Conservation (phyloP, 2,888 invertebrate species). For the Drosophila silvestris region DNA sequence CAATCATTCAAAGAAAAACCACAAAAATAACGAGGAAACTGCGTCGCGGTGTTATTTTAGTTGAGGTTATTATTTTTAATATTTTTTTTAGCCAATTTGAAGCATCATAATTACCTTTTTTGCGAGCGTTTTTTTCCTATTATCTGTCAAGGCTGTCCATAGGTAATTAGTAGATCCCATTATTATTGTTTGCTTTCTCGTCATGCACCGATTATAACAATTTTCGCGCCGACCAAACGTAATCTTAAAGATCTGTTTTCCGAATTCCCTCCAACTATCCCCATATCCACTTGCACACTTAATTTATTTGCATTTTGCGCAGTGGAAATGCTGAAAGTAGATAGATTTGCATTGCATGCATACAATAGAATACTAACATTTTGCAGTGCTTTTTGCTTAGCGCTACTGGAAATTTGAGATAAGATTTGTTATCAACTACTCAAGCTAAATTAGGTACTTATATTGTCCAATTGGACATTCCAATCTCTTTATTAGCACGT, state of each 20-base stretch:
- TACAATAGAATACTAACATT: neutral
- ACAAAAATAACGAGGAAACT: conserved; percentile 47
- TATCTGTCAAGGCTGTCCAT: conserved; percentile 15
- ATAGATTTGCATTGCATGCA: neutral
- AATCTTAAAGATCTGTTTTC: conserved; percentile 3
- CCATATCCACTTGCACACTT: neutral
- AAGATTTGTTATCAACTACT: conserved; percentile 45
- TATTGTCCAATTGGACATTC: neutral
- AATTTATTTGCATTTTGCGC: conserved; percentile 8
- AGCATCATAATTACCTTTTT: conserved; percentile 30
- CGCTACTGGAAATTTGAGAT: conserved; percentile 51
- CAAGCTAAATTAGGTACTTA: conserved; percentile 4
- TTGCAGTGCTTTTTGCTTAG: conserved; percentile 1
- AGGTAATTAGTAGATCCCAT: conserved; percentile 14
- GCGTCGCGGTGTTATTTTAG: conserved; percentile 18
- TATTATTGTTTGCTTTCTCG: conserved; percentile 18
- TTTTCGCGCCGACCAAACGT: conserved; percentile 11
- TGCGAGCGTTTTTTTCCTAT: neutral
- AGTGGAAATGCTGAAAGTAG: neutral
- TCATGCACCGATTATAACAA: conserved; percentile 47
- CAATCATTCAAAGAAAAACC: conserved; percentile 55
- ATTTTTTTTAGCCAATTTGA: conserved; percentile 36
- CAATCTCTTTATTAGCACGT: neutral
- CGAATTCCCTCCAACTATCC: neutral
- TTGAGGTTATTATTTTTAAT: neutral